A percentile compares a stretch with the other conserved stretches of the same genome.
Evolutionary conservation across 2,888 invertebrate genomes (phyloP).

Genomic region (Linnaemya tessellans): DNA sequence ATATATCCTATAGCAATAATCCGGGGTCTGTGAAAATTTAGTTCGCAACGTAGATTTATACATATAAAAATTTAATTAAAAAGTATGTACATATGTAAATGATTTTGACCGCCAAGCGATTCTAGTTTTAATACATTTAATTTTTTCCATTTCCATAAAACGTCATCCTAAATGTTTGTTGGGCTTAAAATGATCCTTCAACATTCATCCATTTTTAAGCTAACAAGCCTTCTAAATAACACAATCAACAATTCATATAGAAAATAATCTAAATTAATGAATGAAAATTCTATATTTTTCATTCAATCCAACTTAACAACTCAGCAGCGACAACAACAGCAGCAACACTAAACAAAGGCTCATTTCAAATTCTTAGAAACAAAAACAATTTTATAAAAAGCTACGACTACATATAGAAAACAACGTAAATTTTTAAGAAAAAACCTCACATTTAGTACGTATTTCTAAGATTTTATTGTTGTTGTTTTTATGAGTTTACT

Average conservation of each 20-base stretch:
- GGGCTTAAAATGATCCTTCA: not conserved
- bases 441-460: not conserved
- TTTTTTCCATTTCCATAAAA: too few relatives aligned
- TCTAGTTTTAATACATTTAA: too few relatives aligned
- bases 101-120: too few relatives aligned
- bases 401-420: not conserved
- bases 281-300: conserved; percentile 26
- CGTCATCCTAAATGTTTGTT: conserved; percentile 11
- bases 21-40: too few relatives aligned
- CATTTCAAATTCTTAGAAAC: conserved; percentile 34
- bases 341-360: not conserved
- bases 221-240: conserved; percentile 2
- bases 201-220: not conserved
- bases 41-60: too few relatives aligned
- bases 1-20: too few relatives aligned
- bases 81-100: too few relatives aligned
- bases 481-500: conserved; percentile 44
- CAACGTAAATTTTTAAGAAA: not conserved
- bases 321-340: not conserved
- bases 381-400: not conserved
- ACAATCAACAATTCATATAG: conserved; percentile 28
- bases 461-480: conserved; percentile 40
- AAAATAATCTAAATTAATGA: conserved; percentile 34
- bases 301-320: conserved; percentile 17
- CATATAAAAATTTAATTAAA: too few relatives aligned